These are phyloP conservation scores for Passer domesticus DNA, from an alignment of 2,113 vertebrate genomes.

Conservation along the genomic window DNA sequence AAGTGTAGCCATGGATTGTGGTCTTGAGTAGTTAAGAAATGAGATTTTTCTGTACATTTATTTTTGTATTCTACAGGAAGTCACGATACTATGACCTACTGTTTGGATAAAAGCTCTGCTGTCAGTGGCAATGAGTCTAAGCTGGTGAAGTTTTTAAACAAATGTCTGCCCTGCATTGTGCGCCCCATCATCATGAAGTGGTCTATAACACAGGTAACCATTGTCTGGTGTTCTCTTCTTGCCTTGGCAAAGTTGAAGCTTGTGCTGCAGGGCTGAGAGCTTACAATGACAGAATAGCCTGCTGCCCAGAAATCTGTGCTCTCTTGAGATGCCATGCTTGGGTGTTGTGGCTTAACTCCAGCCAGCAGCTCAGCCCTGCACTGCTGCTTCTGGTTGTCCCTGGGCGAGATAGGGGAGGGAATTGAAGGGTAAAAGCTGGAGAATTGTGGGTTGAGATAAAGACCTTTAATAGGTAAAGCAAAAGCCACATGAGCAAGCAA, in stretches of 20 bases:
- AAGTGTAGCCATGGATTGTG: not conserved
- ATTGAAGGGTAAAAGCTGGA: not conserved
- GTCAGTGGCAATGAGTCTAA: constrained; percentile 80
- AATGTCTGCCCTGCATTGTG: constrained; percentile 78
- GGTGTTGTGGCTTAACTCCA: not conserved
- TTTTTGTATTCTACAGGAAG: constrained; percentile 77
- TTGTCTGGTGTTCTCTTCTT: fast-evolving
- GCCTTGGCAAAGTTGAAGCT: not conserved
- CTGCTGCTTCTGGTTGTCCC: not conserved
- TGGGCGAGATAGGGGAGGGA: not conserved
- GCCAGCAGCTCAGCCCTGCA: fast-evolving
- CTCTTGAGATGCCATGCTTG: not conserved
- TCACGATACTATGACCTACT: constrained; percentile 91
- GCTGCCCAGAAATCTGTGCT: not conserved
- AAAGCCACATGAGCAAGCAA: fast-evolving
- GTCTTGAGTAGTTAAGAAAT: not conserved
- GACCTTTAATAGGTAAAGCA: not conserved
- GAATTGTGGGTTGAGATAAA: not conserved
- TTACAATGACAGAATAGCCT: not conserved
- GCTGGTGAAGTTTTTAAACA: constrained; percentile 76
- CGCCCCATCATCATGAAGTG: constrained; percentile 82
- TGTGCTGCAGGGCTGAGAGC: not conserved
- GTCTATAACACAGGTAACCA: constrained; percentile 86
- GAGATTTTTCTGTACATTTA: not conserved
- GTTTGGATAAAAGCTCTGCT: constrained; percentile 83